Base-by-base conservation (phyloP, 2,888 invertebrate genomes). In the Sialis fuliginosa region DNA sequence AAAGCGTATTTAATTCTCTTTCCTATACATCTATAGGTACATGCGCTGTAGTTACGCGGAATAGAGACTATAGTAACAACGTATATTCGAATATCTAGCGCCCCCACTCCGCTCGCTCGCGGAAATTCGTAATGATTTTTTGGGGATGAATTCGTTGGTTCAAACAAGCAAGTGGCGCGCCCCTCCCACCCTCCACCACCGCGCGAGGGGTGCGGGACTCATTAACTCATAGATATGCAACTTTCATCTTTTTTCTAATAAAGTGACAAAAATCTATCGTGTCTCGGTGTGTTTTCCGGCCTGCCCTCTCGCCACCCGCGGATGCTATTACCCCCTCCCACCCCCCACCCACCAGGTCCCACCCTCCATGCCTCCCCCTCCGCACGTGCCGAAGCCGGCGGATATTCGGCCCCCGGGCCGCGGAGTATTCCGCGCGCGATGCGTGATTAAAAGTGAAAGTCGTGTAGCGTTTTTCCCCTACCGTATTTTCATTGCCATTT, bases 101-200 rank as follows among this genome's bases (percentile, higher is more conserved):
- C 41, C 42, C 35, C 42, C 45, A 31, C 54, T 53, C 74, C 66
- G 66, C 67, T 67, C 64, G 65, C 66, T 68, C 77, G 75, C 76
- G 65, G 71, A 72, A 72, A 71, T 70, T 79, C 79, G 80, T 81
- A 81, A 81, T 81, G 81, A 81, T 81, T 81, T 81, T 81, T 81
- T 81, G 81, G 80, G 79, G 79, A 78, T 77, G 79, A 79, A 79
- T 79, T 78, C 55, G 60, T 60, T 51, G 54, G 55, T 47, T 42
- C 42, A 47, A 48, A 49, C 54, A 53, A 54, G 58, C 55, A 52
- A 69, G 68, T 63, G 70, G 60, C 63, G 67, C 63, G 58, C 62
- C 44, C 43, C 33, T 41, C 8, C n/a, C 37, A 12, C 37, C 10
- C 37, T 12, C 8, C 37, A 8, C 37, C 37, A 12, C 37, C 37